These are phyloP conservation scores for Andrena bucephala DNA, from an alignment of 2,888 invertebrate genomes.

Conservation along the genomic window DNA sequence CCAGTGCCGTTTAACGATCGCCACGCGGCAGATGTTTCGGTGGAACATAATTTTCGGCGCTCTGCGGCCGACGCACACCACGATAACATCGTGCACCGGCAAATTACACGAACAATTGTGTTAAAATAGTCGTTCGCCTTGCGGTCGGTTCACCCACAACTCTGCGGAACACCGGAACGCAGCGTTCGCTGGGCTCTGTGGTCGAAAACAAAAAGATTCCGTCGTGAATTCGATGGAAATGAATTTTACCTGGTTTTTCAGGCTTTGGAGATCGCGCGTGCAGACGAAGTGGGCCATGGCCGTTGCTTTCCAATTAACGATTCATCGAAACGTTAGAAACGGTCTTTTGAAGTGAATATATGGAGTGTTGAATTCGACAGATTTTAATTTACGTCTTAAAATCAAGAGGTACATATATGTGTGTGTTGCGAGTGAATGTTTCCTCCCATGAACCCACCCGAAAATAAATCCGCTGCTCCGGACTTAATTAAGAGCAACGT, in stretches of 20 bases:
- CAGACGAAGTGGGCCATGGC: not conserved
- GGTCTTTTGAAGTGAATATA: no score
- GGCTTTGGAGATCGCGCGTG: not conserved
- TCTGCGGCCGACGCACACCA: constrained; percentile 11
- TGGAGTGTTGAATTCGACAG: no score
- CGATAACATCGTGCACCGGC: constrained; percentile 17
- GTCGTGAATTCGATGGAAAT: not conserved
- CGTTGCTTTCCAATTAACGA: not conserved
- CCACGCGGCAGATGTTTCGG: constrained; percentile 19
- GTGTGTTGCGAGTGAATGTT: not conserved
- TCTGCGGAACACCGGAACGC: not conserved
- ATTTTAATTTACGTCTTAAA: no score
- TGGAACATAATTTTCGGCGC: constrained; percentile 32
- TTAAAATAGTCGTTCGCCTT: constrained; percentile 21
- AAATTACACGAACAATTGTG: constrained; percentile 40
- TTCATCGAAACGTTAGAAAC: no score
- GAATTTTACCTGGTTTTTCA: constrained; percentile 2
- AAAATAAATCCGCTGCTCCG: constrained; percentile 18
- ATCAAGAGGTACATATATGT: no score
- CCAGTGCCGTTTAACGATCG: not conserved
- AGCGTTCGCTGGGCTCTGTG: not conserved
- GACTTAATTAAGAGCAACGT: constrained; percentile 40
- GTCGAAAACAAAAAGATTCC: not conserved
- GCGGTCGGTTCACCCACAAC: not conserved
- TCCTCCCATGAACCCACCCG: not conserved